Evolutionary conservation across 2,797 vertebrate genomes (phyloP).

Genomic region (Danio tinwini): DNA sequence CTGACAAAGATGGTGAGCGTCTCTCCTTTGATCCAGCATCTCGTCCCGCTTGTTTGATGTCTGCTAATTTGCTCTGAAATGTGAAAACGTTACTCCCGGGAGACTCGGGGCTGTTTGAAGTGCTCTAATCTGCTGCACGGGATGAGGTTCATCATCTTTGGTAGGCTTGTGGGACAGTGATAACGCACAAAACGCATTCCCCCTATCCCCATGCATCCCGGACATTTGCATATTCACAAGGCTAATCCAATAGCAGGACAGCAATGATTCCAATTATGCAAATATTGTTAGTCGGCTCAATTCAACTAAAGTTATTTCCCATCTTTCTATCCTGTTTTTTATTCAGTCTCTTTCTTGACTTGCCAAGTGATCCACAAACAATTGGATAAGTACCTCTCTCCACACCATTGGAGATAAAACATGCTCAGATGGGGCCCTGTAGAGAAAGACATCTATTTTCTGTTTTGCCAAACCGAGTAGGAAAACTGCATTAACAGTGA

Average conservation of each 20-base stretch:
- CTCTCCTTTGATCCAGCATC: constrained; percentile 71
- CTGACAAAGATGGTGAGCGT: constrained; percentile 61
- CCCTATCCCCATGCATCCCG: constrained; percentile 24
- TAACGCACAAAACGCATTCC: constrained; percentile 59
- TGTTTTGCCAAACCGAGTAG: constrained; percentile 51
- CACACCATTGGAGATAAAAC: constrained; percentile 11
- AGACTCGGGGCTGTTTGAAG: constrained; percentile 72
- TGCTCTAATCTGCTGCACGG: constrained; percentile 61
- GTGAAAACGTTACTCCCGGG: constrained; percentile 71
- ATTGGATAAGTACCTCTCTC: constrained; percentile 43
- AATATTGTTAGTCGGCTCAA: constrained; percentile 42
- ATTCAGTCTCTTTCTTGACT: constrained; percentile 41
- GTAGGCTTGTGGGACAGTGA: constrained; percentile 69
- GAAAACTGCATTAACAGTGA: constrained; percentile 47
- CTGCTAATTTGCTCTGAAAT: constrained; percentile 77
- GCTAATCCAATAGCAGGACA: constrained; percentile 59
- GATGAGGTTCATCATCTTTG: constrained; percentile 60
- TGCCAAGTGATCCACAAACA: constrained; percentile 47
- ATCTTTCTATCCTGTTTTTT: constrained; percentile 20
- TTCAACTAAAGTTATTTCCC: constrained; percentile 21
- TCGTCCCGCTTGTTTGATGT: constrained; percentile 71
- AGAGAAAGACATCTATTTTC: constrained; percentile 54
- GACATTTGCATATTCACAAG: constrained; percentile 70
- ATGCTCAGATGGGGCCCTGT: constrained; percentile 10
- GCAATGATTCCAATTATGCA: constrained; percentile 59